A percentile compares a stretch with the other conserved stretches of the same genome.
Conservation (phyloP, 2,888 invertebrate genomes). For the Macaria notata region DNA sequence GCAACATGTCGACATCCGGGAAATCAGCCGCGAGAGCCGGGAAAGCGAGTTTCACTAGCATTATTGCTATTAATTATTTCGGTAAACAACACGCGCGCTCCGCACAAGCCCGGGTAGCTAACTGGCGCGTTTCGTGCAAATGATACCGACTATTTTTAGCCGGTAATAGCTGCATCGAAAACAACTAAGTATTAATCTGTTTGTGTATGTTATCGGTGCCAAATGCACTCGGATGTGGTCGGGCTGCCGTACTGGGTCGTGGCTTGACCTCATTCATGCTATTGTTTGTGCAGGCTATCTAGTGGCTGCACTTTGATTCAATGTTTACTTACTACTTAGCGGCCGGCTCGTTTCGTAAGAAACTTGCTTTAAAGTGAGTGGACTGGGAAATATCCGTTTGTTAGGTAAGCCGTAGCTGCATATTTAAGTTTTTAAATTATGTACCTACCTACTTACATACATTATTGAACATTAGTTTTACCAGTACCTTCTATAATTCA, state of each 20-base stretch:
- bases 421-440: no score
- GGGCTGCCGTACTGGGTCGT: constrained; percentile 6
- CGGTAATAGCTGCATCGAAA: constrained; percentile 34
- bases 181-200: constrained; percentile 22
- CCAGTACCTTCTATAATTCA: no score
- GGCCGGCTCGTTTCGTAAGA: background rate
- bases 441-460: no score
- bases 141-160: constrained; percentile 53
- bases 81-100: constrained; percentile 46
- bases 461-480: no score
- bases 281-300: constrained; percentile 6
- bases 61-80: constrained; percentile 27
- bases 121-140: constrained; percentile 38
- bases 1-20: constrained; percentile 67
- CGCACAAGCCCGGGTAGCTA: constrained; percentile 41
- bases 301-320: background rate
- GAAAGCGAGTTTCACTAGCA: constrained; percentile 66
- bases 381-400: background rate
- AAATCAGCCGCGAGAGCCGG: constrained; percentile 51
- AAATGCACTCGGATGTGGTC: constrained; percentile 25
- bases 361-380: background rate
- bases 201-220: constrained; percentile 9
- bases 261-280: constrained; percentile 14
- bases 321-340: background rate
- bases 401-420: background rate